A percentile compares a stretch with the other conserved stretches of the same genome.
These are phyloP conservation scores for Polyodon spathula DNA, from an alignment of 2,113 vertebrate species.

Conservation along the genomic window DNA sequence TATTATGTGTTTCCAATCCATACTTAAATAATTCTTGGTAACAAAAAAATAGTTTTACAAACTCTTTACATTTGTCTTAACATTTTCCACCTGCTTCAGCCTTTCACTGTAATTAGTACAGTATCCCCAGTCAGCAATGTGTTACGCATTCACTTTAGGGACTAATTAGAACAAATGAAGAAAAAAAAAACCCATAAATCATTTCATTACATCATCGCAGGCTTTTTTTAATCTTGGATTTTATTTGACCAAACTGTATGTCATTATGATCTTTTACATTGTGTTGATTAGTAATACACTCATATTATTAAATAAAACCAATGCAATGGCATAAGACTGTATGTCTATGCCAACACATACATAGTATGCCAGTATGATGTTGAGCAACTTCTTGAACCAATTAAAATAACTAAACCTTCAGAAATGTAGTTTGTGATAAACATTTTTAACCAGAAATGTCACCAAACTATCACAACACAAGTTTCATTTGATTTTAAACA, in stretches of 20 bases:
- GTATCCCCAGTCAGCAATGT: not conserved
- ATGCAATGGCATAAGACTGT: no score
- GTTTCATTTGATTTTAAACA: no score
- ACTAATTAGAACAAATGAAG: not conserved
- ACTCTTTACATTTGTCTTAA: constrained; percentile 4
- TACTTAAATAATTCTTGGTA: not conserved
- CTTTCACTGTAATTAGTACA: not conserved
- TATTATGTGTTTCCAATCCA: not conserved
- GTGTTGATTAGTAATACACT: no score
- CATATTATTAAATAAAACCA: no score
- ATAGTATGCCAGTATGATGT: not conserved
- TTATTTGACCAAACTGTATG: no score
- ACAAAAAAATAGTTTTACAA: not conserved
- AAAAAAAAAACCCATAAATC: no score
- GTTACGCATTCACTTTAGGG: not conserved
- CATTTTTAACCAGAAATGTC: not conserved
- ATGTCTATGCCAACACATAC: not conserved
- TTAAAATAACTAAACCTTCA: not conserved
- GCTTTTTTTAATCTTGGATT: not conserved
- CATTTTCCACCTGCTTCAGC: constrained; percentile 3
- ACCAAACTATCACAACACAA: no score
- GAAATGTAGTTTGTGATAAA: not conserved
- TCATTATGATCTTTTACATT: no score
- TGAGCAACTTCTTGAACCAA: not conserved
- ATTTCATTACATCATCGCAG: not conserved